Evolutionary conservation across 2,888 invertebrate species (phyloP).

Genomic region (Melipona bicolor): DNA sequence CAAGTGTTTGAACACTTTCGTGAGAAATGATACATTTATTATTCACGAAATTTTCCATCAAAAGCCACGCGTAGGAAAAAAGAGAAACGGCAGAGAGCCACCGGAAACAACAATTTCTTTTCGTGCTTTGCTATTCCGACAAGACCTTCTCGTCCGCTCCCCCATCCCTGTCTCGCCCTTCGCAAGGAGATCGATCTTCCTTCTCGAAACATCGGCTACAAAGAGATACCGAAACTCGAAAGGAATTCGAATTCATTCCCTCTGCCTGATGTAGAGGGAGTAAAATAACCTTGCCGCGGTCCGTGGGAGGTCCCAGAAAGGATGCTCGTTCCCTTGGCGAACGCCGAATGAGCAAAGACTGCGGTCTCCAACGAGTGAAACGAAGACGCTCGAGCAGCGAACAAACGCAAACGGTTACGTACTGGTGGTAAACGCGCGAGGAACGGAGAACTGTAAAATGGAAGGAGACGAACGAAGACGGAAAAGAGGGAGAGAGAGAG

Average conservation of each 20-base stretch:
- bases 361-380: background rate
- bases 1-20: too few relatives aligned
- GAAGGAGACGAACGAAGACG: background rate
- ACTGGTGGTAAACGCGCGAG: background rate
- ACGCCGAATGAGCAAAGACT: background rate
- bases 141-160: background rate
- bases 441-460: background rate
- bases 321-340: slow-evolving; percentile 5
- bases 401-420: background rate
- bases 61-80: background rate
- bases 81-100: background rate
- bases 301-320: slow-evolving; percentile 38
- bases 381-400: background rate
- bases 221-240: slow-evolving; percentile 54
- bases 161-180: background rate
- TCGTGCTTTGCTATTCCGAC: background rate
- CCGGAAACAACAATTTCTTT: background rate
- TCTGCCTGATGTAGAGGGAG: slow-evolving; percentile 3
- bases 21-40: too few relatives aligned
- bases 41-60: background rate
- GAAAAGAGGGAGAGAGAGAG: too few relatives aligned
- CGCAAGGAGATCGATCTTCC: slow-evolving; percentile 26
- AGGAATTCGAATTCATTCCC: slow-evolving; percentile 66
- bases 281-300: slow-evolving; percentile 38
- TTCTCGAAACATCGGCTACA: slow-evolving; percentile 34